These are phyloP conservation scores for Pseudomyrmex gracilis DNA, from an alignment of 1,140 invertebrate genomes.

Conservation along the genomic window DNA sequence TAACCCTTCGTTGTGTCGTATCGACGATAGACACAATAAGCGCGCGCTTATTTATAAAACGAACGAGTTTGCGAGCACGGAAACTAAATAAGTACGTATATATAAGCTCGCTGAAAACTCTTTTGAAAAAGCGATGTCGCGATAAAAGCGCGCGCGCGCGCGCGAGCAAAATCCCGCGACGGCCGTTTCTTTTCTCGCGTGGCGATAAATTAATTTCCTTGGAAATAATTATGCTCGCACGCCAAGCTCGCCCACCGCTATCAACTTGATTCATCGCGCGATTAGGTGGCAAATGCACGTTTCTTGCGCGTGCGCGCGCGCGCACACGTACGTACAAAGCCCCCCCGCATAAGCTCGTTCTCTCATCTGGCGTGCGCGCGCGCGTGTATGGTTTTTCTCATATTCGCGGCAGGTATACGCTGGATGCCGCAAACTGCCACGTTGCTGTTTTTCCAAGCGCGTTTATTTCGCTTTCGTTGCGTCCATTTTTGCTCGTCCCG, in stretches of 20 bases:
- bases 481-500: slow-evolving; percentile 36
- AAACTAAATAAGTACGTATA: background rate
- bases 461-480: slow-evolving; percentile 59
- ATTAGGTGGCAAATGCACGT: slow-evolving; percentile 41
- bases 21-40: slow-evolving; percentile 79
- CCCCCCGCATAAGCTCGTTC: background rate
- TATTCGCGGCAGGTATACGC: slow-evolving; percentile 38
- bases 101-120: slow-evolving; percentile 2
- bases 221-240: slow-evolving; percentile 56
- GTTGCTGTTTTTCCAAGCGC: slow-evolving; percentile 49
- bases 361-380: slow-evolving; percentile 38
- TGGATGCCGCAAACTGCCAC: slow-evolving; percentile 25
- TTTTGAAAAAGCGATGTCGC: background rate
- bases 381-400: slow-evolving; percentile 49
- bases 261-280: slow-evolving; percentile 60
- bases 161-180: slow-evolving; percentile 5
- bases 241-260: slow-evolving; percentile 44
- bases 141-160: background rate
- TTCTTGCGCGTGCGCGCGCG: slow-evolving; percentile 21
- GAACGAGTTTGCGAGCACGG: background rate
- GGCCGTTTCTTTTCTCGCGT: slow-evolving; percentile 46
- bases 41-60: slow-evolving; percentile 74
- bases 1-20: slow-evolving; percentile 71
- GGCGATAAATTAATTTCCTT: slow-evolving; percentile 64
- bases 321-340: background rate